phyloP scores from a whole-genome alignment of 2,888 invertebrate species.

The Dolomedes plantarius region DNA sequence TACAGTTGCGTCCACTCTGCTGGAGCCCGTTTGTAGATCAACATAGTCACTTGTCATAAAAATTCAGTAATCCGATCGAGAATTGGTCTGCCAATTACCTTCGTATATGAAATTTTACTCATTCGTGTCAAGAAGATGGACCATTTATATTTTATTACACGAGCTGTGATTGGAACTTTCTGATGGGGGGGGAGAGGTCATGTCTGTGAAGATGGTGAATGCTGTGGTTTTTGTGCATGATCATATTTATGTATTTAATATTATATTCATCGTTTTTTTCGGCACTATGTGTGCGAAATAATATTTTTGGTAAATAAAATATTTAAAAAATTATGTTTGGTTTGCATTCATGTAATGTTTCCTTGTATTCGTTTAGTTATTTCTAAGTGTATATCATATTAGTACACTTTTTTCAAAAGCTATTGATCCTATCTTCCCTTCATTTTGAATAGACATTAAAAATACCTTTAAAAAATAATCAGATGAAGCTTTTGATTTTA shows the following conservation, averaged over 20 bases:
- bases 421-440: too few relatives aligned
- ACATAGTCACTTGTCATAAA: neutral
- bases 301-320: too few relatives aligned
- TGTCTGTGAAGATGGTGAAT: neutral
- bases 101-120: too few relatives aligned
- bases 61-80: neutral
- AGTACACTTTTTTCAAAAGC: too few relatives aligned
- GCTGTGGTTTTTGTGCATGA: neutral
- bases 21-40: neutral
- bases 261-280: neutral
- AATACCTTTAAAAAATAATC: too few relatives aligned
- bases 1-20: neutral
- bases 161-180: neutral
- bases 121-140: neutral
- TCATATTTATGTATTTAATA: constrained; percentile 13
- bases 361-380: neutral
- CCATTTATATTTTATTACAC: neutral
- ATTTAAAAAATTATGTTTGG: too few relatives aligned
- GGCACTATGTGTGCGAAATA: too few relatives aligned
- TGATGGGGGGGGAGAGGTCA: neutral
- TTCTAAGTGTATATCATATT: too few relatives aligned
- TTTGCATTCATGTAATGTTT: neutral
- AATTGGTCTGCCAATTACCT: neutral
- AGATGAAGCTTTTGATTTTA: too few relatives aligned
- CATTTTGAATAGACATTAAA: too few relatives aligned